phyloP scores from a whole-genome alignment of 2,113 vertebrate species.

The Dipodomys merriami region DNA sequence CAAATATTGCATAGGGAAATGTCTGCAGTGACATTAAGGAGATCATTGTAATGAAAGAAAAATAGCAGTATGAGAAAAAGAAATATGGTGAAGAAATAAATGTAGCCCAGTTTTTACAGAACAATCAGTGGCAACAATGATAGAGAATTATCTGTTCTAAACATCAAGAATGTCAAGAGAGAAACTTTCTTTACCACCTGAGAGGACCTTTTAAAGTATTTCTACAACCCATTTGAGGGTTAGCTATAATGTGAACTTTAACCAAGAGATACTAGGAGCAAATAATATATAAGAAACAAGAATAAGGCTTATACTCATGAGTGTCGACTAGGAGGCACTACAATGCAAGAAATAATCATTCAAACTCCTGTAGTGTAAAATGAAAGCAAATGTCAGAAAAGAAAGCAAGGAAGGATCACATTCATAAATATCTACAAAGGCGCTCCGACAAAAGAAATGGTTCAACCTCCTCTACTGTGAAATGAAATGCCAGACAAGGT shows the following conservation, averaged over 20 bases:
- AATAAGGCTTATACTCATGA: too few species aligned
- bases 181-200: neutral
- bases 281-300: too few species aligned
- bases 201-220: neutral
- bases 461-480: too few species aligned
- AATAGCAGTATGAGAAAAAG: neutral
- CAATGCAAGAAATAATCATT: too few species aligned
- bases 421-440: too few species aligned
- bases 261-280: neutral
- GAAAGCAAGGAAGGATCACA: neutral
- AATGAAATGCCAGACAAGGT: too few species aligned
- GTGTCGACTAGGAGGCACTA: too few species aligned
- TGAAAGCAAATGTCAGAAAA: conserved; percentile 3
- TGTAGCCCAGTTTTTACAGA: neutral
- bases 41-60: neutral
- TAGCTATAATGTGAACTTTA: conserved; percentile 21
- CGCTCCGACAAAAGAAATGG: too few species aligned
- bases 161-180: neutral
- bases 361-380: neutral
- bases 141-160: neutral
- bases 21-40: neutral
- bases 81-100: neutral
- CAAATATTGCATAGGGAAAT: neutral
- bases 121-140: neutral
- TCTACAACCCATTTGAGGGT: neutral